phyloP scores from a whole-genome alignment of 2,113 vertebrate genomes.

The Plecturocebus donacophilus region DNA sequence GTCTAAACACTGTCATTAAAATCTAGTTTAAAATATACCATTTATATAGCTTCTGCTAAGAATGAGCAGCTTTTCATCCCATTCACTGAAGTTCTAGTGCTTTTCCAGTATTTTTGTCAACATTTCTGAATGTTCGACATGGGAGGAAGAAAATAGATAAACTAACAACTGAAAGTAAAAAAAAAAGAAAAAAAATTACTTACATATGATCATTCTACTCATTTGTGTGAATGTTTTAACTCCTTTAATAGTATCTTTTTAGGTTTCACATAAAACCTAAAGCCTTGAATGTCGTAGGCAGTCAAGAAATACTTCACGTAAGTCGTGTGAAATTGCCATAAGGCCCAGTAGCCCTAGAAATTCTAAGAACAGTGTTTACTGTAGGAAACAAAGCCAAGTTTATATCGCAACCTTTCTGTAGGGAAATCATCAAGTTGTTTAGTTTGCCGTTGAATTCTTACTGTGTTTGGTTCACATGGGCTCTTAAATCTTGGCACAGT shows the following conservation, averaged over 20 bases:
- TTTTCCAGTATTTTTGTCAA: not conserved
- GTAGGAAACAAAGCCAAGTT: not conserved
- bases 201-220: not conserved
- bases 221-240: not conserved
- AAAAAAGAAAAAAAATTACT: not conserved
- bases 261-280: not conserved
- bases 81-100: not conserved
- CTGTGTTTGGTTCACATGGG: not conserved
- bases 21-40: not conserved
- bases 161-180: not conserved
- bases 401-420: not conserved
- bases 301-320: not conserved
- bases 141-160: not conserved
- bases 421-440: not conserved
- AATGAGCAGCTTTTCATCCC: not conserved
- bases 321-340: not conserved
- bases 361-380: not conserved
- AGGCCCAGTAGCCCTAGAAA: not conserved
- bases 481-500: not conserved
- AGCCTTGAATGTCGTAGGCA: not conserved
- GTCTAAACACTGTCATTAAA: not conserved
- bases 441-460: not conserved
- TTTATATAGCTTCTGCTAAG: not conserved
- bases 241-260: not conserved
- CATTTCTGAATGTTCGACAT: not conserved